Conservation (phyloP, 1,140 invertebrate genomes). For the Drosophila mauritiana region DNA sequence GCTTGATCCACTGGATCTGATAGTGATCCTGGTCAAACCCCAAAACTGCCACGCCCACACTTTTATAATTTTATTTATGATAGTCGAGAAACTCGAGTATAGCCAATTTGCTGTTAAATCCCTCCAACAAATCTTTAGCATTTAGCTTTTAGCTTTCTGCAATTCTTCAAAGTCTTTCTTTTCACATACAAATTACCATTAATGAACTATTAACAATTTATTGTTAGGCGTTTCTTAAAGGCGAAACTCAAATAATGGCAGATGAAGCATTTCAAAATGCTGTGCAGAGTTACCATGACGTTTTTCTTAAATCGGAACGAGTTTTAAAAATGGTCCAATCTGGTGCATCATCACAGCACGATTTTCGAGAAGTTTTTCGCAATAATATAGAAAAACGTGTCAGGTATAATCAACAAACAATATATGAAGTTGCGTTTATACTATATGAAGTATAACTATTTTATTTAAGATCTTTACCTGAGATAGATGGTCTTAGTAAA, state of each 20-base stretch:
- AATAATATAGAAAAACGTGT: conserved; percentile 99
- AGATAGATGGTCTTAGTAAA: conserved; percentile 99
- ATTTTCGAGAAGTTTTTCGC: conserved; percentile 99
- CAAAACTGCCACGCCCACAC: too few relatives aligned
- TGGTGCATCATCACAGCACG: conserved; percentile 98
- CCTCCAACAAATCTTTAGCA: too few relatives aligned
- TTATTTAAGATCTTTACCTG: conserved; percentile 93
- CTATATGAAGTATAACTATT: conserved; percentile 1
- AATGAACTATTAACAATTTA: too few relatives aligned
- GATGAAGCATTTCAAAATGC: conserved; percentile 99
- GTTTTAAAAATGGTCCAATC: conserved; percentile 98
- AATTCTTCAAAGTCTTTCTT: too few relatives aligned
- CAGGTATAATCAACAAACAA: conserved; percentile 85
- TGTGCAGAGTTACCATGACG: conserved; percentile 98
- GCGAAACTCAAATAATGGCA: conserved; percentile 98
- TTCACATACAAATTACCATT: too few relatives aligned
- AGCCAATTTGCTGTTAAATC: too few relatives aligned
- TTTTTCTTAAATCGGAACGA: conserved; percentile 98
- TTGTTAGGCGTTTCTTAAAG: conserved; percentile 92
- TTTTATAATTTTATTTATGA: too few relatives aligned
- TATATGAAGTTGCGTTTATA: not conserved
- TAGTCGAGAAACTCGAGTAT: too few relatives aligned
- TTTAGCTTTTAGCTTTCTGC: too few relatives aligned
- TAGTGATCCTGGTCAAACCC: too few relatives aligned
- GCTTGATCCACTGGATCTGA: too few relatives aligned